phyloP scores from a whole-genome alignment of 2,888 invertebrate species.

The Arge pagana region DNA sequence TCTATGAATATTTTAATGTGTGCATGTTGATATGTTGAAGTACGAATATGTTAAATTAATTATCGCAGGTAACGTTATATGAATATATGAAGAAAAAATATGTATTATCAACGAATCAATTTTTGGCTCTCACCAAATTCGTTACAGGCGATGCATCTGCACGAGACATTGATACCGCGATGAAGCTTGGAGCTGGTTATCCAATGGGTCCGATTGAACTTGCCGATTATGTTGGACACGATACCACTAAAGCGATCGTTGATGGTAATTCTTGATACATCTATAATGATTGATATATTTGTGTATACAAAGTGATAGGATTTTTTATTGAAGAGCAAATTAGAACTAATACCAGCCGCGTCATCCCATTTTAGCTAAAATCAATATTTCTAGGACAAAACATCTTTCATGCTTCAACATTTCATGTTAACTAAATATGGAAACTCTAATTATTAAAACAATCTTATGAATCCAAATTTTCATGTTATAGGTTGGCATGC shows the following conservation, averaged over 20 bases:
- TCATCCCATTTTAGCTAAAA: neutral
- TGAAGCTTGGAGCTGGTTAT: constrained; percentile 87
- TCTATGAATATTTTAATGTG: too few species aligned
- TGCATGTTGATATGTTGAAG: too few species aligned
- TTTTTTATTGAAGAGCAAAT: too few species aligned
- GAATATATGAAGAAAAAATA: too few species aligned
- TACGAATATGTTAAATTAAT: too few species aligned
- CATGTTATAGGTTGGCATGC: constrained; percentile 70
- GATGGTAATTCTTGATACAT: constrained; percentile 57
- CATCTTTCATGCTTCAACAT: neutral
- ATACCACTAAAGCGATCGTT: constrained; percentile 77
- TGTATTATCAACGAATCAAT: too few species aligned
- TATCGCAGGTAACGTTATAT: too few species aligned
- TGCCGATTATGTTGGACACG: constrained; percentile 81
- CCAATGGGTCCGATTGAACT: constrained; percentile 92
- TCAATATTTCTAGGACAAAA: neutral
- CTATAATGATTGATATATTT: constrained; percentile 48
- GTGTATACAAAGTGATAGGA: too few species aligned
- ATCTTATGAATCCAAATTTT: too few species aligned
- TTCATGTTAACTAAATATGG: constrained; percentile 1
- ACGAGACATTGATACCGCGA: constrained; percentile 83
- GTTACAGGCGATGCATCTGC: constrained; percentile 72
- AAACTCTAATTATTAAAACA: too few species aligned
- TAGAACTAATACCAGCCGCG: too few species aligned
- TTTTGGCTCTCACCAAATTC: too few species aligned